These are phyloP conservation scores for Porites lutea DNA, from an alignment of 64 coral and sea anemone genomes.

Conservation along the genomic window DNA sequence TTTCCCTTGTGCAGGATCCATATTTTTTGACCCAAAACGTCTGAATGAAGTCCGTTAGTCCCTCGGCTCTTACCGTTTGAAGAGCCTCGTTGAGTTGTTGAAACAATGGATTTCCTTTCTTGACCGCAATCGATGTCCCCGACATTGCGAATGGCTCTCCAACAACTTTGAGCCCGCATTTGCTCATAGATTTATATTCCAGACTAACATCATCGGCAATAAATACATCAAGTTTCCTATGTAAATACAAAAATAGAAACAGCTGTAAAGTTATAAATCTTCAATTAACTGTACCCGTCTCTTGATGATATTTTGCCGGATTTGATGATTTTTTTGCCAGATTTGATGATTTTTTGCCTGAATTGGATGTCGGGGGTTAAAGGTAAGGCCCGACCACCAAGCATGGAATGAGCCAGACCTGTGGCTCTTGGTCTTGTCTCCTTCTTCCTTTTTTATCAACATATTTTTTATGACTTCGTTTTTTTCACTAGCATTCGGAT, in stretches of 20 bases:
- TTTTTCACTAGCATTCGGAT: too few species aligned
- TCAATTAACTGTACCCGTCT: background rate
- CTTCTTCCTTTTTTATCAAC: too few species aligned
- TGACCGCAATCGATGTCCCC: conserved; percentile 76
- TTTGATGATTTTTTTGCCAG: too few species aligned
- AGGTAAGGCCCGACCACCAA: too few species aligned
- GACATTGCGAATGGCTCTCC: conserved; percentile 87
- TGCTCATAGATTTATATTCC: conserved; percentile 74
- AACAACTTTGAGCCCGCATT: conserved; percentile 81
- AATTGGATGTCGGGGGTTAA: too few species aligned
- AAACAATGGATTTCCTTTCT: conserved; percentile 74
- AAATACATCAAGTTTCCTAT: conserved; percentile 81
- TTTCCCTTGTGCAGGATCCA: conserved; percentile 42
- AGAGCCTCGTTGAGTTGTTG: conserved; percentile 68
- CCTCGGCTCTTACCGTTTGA: conserved; percentile 61
- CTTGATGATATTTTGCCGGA: too few species aligned
- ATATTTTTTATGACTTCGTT: too few species aligned
- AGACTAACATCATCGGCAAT: conserved; percentile 81
- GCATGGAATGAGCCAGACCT: too few species aligned
- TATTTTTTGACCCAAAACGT: conserved; percentile 79
- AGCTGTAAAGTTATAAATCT: too few species aligned
- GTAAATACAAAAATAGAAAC: background rate
- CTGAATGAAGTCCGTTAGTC: conserved; percentile 86
- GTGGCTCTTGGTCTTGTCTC: too few species aligned
- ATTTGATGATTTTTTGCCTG: too few species aligned